A percentile compares a stretch with the other conserved stretches of the same genome.
phyloP scores from a whole-genome alignment of 2,113 vertebrate genomes.

The Dromas ardeola region DNA sequence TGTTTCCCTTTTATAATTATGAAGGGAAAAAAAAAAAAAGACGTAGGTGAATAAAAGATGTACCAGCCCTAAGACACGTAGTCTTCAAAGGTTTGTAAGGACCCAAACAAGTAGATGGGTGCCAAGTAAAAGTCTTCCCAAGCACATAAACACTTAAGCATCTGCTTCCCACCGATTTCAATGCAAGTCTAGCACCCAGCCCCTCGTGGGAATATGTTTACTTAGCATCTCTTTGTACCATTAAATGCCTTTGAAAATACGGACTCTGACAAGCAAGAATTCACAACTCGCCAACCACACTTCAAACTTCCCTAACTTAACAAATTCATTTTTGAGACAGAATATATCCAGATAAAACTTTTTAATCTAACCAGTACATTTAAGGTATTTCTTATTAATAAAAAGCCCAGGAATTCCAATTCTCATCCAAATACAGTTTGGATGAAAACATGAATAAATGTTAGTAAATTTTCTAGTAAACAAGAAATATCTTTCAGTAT shows the following conservation, averaged over 20 bases:
- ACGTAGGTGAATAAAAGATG: not conserved
- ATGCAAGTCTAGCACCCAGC: not conserved
- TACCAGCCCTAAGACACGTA: not conserved
- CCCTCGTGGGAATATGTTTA: not conserved
- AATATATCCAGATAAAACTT: not conserved
- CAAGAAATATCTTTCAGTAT: not conserved
- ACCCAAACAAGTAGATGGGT: not conserved
- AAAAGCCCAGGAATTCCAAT: not conserved
- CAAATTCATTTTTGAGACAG: not conserved
- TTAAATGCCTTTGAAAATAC: not conserved
- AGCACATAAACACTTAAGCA: not conserved
- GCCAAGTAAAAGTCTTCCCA: not conserved
- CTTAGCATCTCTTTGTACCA: not conserved
- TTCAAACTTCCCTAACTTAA: not conserved
- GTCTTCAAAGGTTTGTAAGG: not conserved
- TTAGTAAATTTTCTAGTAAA: not conserved
- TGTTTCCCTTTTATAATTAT: not conserved
- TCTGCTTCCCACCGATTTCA: not conserved
- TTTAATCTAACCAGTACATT: not conserved
- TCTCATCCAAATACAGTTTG: not conserved
- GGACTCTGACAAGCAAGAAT: not conserved
- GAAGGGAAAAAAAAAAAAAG: not conserved
- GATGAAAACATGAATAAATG: not conserved
- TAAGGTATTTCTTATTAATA: not conserved
- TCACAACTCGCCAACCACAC: not conserved